Percentiles rank a stretch among this genome's conserved stretches.
phyloP scores from a whole-genome alignment of 92 coral and sea anemone genomes.

The Isaurus tuberculatus region DNA sequence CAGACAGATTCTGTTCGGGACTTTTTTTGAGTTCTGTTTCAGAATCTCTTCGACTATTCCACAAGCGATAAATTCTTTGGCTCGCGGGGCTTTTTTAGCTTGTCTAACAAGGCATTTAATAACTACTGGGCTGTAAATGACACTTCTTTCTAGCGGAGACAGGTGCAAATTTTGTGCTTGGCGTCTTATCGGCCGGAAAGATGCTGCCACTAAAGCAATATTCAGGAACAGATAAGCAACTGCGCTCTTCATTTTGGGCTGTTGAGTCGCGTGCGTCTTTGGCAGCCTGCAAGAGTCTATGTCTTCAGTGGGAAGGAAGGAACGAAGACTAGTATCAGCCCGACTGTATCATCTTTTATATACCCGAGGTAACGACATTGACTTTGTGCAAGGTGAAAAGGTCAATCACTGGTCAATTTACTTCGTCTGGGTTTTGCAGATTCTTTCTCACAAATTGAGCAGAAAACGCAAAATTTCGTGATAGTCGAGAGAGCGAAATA shows the following conservation, averaged over 20 bases:
- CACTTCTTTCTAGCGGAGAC: constrained; percentile 23
- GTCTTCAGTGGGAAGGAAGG: background rate
- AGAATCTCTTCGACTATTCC: constrained; percentile 32
- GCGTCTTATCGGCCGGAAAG: constrained; percentile 3
- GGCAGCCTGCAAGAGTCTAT: background rate
- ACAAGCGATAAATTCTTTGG: constrained; percentile 36
- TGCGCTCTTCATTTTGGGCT: constrained; percentile 11
- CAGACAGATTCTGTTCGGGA: constrained; percentile 31
- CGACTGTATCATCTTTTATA: background rate
- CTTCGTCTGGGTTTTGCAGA: constrained; percentile 9
- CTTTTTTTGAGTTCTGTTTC: background rate
- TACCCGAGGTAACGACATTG: constrained; percentile 18
- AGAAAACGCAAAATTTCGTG: constrained; percentile 26
- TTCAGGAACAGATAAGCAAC: background rate
- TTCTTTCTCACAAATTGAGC: constrained; percentile 18
- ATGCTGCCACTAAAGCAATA: background rate
- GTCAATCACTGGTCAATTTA: background rate
- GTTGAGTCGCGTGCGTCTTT: background rate
- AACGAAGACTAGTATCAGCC: background rate
- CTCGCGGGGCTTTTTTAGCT: constrained; percentile 23
- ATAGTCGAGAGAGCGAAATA: background rate
- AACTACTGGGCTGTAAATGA: constrained; percentile 29
- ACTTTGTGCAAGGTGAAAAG: constrained; percentile 10
- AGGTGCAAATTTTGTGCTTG: constrained; percentile 28
- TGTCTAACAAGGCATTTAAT: constrained; percentile 27